Conservation (phyloP, 1,140 invertebrate species). For the Cardiocondyla obscurior region DNA sequence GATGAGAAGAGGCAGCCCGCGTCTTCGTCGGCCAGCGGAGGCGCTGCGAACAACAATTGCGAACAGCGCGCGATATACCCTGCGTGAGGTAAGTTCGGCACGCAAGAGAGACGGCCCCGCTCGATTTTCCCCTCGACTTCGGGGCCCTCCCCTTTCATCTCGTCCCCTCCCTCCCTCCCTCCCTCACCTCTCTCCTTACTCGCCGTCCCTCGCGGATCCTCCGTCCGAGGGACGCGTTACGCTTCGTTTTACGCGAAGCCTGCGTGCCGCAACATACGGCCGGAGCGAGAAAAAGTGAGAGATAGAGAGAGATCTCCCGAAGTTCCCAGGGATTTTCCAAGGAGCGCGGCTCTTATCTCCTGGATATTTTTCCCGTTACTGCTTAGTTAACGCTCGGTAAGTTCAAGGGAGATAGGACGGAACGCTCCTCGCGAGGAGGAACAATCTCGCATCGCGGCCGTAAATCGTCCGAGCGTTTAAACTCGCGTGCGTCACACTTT, state of each 20-base stretch:
- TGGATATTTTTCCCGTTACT: neutral
- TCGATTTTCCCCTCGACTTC: too few relatives aligned
- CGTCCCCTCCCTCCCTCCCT: neutral
- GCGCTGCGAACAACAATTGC: slow-evolving; percentile 27
- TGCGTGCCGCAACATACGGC: neutral
- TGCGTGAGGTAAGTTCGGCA: slow-evolving; percentile 24
- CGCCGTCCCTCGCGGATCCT: neutral
- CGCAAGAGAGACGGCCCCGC: neutral
- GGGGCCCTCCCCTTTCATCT: too few relatives aligned
- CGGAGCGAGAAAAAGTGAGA: neutral
- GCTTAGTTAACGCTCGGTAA: neutral
- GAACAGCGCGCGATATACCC: slow-evolving; percentile 13
- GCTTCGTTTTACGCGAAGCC: neutral
- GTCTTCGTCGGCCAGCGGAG: slow-evolving; percentile 49
- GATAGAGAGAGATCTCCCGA: too few relatives aligned
- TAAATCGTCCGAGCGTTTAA: neutral
- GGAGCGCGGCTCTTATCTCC: too few relatives aligned
- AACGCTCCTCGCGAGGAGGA: neutral
- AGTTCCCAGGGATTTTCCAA: too few relatives aligned
- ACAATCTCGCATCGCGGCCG: neutral
- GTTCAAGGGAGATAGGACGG: neutral
- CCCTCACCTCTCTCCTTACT: neutral
- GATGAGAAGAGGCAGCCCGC: slow-evolving; percentile 38
- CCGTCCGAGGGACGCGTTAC: neutral
- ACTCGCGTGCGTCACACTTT: too few relatives aligned